Evolutionary conservation across 2,113 vertebrate genomes (phyloP).

Genomic region (Microtus ochrogaster): DNA sequence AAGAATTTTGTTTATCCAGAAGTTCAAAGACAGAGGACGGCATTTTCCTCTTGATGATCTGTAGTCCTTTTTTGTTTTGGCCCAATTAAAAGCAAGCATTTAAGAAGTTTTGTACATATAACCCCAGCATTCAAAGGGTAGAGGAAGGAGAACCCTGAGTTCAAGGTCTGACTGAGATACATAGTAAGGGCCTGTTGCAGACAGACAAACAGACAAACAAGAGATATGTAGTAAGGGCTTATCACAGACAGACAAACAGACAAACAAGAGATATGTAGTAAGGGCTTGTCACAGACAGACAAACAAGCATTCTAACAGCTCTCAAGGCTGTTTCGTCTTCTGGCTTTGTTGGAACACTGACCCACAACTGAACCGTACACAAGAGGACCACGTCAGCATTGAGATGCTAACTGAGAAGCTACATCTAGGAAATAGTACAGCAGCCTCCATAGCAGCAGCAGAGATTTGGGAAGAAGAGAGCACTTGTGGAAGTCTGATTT

Average conservation of each 20-base stretch:
- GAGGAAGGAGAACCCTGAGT: not conserved
- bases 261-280: not conserved
- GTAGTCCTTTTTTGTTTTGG: not conserved
- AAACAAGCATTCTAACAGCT: not conserved
- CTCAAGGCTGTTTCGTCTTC: constrained; percentile 11
- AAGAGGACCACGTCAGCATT: not conserved
- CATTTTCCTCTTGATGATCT: not conserved
- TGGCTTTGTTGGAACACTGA: constrained; percentile 61
- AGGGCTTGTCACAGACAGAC: not conserved
- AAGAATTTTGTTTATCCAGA: constrained; percentile 31
- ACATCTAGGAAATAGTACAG: constrained; percentile 55
- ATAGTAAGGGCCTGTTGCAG: not conserved
- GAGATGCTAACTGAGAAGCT: constrained; percentile 17
- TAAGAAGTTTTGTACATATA: not conserved
- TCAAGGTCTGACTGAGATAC: not conserved
- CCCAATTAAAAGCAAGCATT: constrained; percentile 19
- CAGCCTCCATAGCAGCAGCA: not conserved
- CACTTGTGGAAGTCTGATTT: not conserved
- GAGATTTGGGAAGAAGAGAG: constrained; percentile 33
- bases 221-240: too few relatives aligned
- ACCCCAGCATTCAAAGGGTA: not conserved
- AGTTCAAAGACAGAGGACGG: not conserved
- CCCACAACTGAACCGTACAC: not conserved
- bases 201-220: not conserved
- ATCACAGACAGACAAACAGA: not conserved